phyloP scores from a whole-genome alignment of 2,797 vertebrate genomes.

The Pantherophis vulpinus region DNA sequence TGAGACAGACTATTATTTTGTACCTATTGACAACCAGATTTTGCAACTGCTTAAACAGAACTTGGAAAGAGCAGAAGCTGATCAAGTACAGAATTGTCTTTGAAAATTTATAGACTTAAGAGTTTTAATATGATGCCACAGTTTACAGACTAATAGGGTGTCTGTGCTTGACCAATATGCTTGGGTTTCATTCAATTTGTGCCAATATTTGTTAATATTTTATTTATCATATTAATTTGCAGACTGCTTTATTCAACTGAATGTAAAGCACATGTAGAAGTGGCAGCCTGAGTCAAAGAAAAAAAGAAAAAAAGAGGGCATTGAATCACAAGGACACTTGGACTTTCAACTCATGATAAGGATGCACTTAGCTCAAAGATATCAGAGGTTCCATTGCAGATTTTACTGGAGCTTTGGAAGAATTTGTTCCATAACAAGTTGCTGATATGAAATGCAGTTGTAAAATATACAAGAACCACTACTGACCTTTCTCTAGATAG shows the following conservation, averaged over 20 bases:
- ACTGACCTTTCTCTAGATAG: not conserved
- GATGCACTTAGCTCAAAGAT: not conserved
- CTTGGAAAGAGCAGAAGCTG: not conserved
- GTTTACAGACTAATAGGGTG: not conserved
- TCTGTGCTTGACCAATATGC: not conserved
- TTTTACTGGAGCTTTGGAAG: not conserved
- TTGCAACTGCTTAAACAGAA: not conserved
- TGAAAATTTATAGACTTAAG: not conserved
- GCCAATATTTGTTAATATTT: not conserved
- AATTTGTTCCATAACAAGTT: not conserved
- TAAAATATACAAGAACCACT: not conserved
- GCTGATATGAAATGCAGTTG: not conserved
- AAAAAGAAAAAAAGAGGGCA: not conserved
- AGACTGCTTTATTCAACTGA: not conserved
- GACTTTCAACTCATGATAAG: not conserved
- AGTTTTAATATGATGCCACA: not conserved
- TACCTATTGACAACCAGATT: not conserved
- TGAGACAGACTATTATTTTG: not conserved
- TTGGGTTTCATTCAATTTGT: not conserved
- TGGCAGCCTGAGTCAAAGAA: not conserved
- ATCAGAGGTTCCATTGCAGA: not conserved
- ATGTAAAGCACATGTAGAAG: not conserved
- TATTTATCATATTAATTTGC: not conserved
- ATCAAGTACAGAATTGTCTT: not conserved
- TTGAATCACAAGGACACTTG: not conserved